Percentiles rank a stretch among this genome's conserved stretches.
These are phyloP conservation scores for Ctenopoma kingsleyae DNA, from an alignment of 2,797 vertebrate species.

Conservation along the genomic window DNA sequence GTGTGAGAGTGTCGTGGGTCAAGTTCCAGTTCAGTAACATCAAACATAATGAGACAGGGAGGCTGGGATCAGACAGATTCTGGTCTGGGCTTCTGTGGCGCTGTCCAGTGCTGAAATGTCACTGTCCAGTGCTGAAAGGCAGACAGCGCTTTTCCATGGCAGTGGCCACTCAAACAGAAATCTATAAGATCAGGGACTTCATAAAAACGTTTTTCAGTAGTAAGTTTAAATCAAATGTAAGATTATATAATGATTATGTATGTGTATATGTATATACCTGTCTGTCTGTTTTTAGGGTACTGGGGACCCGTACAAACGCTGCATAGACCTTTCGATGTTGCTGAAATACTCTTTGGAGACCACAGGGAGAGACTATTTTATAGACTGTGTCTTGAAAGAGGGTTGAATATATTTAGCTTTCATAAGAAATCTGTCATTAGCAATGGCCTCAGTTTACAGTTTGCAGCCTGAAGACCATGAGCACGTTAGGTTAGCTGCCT, in stretches of 20 bases:
- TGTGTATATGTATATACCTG: neutral
- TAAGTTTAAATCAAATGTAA: neutral
- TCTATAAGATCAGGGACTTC: neutral
- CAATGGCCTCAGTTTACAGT: neutral
- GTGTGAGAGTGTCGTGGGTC: conserved; percentile 3
- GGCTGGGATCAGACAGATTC: conserved; percentile 1
- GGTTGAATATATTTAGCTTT: conserved; percentile 50
- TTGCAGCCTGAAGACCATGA: neutral
- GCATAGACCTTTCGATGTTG: conserved; percentile 4
- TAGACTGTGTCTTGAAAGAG: conserved; percentile 25
- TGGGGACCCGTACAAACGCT: neutral
- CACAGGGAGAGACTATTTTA: conserved; percentile 33
- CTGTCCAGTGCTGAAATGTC: conserved; percentile 82
- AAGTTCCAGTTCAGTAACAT: conserved; percentile 13
- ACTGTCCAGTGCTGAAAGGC: conserved; percentile 70
- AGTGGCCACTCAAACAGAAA: conserved; percentile 8
- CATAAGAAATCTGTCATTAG: conserved; percentile 16
- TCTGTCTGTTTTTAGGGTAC: neutral
- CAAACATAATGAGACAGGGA: conserved; percentile 28
- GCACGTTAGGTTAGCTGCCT: neutral
- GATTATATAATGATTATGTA: neutral
- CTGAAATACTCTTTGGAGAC: conserved; percentile 13
- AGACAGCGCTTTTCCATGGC: conserved; percentile 28
- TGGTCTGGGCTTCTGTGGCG: conserved; percentile 47
- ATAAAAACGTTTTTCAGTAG: neutral